Base-by-base conservation (phyloP, 2,888 invertebrate genomes). In the Leptopterna dolabrata region DNA sequence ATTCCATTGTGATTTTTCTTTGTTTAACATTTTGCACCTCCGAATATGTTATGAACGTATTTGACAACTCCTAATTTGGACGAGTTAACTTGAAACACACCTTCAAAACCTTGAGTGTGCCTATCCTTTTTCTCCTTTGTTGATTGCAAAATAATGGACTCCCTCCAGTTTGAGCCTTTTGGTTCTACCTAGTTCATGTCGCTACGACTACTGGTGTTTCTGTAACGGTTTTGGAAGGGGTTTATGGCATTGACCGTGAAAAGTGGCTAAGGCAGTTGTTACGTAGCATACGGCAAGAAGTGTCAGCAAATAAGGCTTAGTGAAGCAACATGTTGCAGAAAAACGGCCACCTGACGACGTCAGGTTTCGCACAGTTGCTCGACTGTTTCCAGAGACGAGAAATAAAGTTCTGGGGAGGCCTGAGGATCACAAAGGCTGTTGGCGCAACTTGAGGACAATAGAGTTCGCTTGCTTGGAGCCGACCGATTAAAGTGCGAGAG, bases 381-480 rank as follows among this genome's bases (percentile, higher is more conserved):
- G 19, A 24, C 63, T 24, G 19, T 27, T 27, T 63, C 63, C 63
- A 63, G 6, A 63, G 63, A 63, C n/a, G 27, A 24, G 13, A 63
- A 36, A 27, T 63, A 63, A 63, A 63, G 24, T 63, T 63, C 63
- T 19, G 63, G 19, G 24, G 63, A 27, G 63, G 6, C 36, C n/a
- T 29, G 11, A 14, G 29, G 13, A 13, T 13, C 73, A 70, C 24
- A 24, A 73, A 73, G 41, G 36, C 73, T 19, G 73, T 73, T 73
- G 73, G 14, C 73, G 73, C 36, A 73, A 73, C 24, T 78, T 45
- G 45, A 45, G 78, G 78, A 78, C 78, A 78, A 78, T 78, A 24
- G 78, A n/a, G 41, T 45, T 19, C 43, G 3, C 45, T 78, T 45
- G 78, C 78, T 45, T 19, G 45, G 24, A n/a, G 43, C 16, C 36